Evolutionary conservation across 1,140 invertebrate genomes (phyloP).

Genomic region (Euwallacea fornicatus): DNA sequence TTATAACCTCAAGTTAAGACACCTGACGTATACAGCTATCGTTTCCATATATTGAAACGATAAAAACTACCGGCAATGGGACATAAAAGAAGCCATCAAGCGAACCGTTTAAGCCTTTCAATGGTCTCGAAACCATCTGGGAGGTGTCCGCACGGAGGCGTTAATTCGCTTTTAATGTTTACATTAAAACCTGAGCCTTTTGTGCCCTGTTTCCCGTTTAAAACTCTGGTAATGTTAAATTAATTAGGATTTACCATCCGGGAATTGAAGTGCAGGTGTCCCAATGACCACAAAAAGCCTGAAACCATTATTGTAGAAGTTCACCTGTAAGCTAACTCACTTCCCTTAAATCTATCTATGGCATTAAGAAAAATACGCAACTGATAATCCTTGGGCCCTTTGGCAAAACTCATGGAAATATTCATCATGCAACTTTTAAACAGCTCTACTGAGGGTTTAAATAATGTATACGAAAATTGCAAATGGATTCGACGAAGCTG

Average conservation of each 20-base stretch:
- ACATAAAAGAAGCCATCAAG: no score
- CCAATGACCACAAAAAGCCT: not conserved
- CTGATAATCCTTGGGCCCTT: not conserved
- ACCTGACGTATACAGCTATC: no score
- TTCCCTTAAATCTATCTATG: not conserved
- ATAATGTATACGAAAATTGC: conserved; percentile 38
- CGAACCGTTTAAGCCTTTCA: no score
- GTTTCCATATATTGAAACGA: no score
- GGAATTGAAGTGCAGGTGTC: conserved; percentile 11
- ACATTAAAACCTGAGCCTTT: conserved; percentile 19
- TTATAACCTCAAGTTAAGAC: no score
- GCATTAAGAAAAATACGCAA: not conserved
- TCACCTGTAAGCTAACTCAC: not conserved
- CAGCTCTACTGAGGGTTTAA: not conserved
- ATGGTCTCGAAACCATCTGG: conserved; percentile 3
- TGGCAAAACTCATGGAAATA: conserved; percentile 3
- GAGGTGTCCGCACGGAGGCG: not conserved
- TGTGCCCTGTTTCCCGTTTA: conserved; percentile 15
- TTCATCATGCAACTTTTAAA: conserved; percentile 1
- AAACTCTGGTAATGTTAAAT: conserved; percentile 21
- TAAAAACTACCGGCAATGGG: no score
- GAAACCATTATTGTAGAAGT: not conserved
- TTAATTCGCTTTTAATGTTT: conserved; percentile 21
- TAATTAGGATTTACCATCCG: conserved; percentile 17
- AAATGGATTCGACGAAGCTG: conserved; percentile 44